These are phyloP conservation scores for Diorhabda carinulata DNA, from an alignment of 1,140 invertebrate genomes.

Conservation along the genomic window DNA sequence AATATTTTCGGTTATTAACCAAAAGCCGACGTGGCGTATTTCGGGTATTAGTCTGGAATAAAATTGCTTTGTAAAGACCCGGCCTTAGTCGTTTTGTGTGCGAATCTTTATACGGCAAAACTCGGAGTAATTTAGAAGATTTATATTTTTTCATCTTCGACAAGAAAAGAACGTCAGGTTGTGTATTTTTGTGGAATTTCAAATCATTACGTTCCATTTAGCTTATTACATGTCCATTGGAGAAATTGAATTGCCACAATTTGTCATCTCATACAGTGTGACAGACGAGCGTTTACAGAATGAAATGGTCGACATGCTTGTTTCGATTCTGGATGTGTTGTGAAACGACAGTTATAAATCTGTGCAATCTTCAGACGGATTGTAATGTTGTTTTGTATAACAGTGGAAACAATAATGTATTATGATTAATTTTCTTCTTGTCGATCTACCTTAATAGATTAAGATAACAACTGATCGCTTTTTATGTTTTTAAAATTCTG, in stretches of 20 bases:
- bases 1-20: too few relatives aligned
- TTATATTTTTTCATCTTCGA: conserved; percentile 16
- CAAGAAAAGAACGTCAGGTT: conserved; percentile 15
- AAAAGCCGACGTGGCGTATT: too few relatives aligned
- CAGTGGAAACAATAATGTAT: not conserved
- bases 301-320: conserved; percentile 13
- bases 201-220: conserved; percentile 19
- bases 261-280: conserved; percentile 19
- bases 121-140: conserved; percentile 14
- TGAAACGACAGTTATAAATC: conserved; percentile 17
- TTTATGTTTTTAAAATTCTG: too few relatives aligned
- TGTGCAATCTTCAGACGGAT: conserved; percentile 4
- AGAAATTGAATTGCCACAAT: conserved; percentile 16
- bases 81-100: not conserved
- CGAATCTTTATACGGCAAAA: not conserved
- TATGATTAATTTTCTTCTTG: not conserved
- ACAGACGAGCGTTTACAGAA: conserved; percentile 16
- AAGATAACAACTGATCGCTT: too few relatives aligned
- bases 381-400: conserved; percentile 1
- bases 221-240: conserved; percentile 18
- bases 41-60: not conserved
- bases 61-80: not conserved
- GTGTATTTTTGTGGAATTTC: conserved; percentile 11
- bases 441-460: too few relatives aligned
- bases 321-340: conserved; percentile 18